Conservation (phyloP, 2,888 invertebrate genomes). For the Apamea monoglypha region DNA sequence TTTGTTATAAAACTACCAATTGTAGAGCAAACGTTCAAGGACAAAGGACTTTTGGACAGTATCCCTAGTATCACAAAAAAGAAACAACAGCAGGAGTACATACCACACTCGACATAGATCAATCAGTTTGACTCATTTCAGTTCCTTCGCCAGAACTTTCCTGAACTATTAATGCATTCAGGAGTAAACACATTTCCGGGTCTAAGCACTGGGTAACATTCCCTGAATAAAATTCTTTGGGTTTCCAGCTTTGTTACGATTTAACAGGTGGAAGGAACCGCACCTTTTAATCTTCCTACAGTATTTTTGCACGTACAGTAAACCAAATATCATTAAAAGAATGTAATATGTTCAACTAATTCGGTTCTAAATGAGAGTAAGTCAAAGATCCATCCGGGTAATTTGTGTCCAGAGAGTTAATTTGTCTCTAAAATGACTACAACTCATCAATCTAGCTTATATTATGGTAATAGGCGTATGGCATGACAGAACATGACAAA, state of each 20-base stretch:
- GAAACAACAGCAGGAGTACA: not conserved
- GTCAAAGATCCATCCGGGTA: not conserved
- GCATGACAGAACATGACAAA: conserved; percentile 27
- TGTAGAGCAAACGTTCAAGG: not conserved
- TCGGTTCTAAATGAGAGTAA: conserved; percentile 5
- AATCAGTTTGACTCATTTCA: not conserved
- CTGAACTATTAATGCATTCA: not conserved
- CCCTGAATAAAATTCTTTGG: not conserved
- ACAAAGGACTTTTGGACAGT: conserved; percentile 4
- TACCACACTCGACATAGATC: not conserved
- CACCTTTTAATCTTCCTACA: not conserved
- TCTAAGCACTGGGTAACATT: not conserved
- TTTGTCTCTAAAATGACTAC: conserved; percentile 12
- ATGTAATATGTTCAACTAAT: conserved; percentile 1
- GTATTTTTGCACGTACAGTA: too few relatives aligned
- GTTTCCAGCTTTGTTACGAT: not conserved
- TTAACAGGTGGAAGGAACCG: conserved; percentile 13
- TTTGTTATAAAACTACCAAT: not conserved
- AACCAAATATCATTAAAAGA: not conserved
- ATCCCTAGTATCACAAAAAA: not conserved
- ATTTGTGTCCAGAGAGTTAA: not conserved
- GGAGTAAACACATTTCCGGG: not conserved
- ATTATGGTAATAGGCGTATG: conserved; percentile 13
- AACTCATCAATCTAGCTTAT: conserved; percentile 18
- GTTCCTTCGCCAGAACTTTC: not conserved